Percentiles rank a stretch among this genome's conserved stretches.
phyloP scores from a whole-genome alignment of 1,140 invertebrate species.

The Temnothorax curvispinosus region DNA sequence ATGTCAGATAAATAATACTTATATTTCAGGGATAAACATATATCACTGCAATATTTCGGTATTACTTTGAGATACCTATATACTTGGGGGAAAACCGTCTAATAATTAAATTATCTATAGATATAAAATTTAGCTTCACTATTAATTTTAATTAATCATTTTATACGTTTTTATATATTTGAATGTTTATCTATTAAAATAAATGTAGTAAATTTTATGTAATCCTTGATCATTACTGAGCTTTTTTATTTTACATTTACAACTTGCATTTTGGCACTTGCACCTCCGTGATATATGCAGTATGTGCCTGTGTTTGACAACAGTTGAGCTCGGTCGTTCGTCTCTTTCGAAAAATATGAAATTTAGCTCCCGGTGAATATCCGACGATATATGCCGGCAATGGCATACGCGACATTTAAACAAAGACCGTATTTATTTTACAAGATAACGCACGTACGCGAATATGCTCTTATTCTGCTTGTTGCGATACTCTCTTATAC shows the following conservation, averaged over 20 bases:
- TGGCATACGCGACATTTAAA: neutral
- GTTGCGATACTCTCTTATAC: neutral
- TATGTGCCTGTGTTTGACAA: constrained; percentile 10
- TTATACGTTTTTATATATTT: neutral
- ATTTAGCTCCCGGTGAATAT: constrained; percentile 13
- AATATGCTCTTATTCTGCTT: neutral
- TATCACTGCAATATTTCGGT: neutral
- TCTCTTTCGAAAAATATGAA: constrained; percentile 36
- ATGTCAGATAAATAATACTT: neutral
- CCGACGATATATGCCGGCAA: neutral
- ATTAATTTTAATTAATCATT: neutral
- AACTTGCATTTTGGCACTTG: constrained; percentile 9
- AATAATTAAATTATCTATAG: neutral
- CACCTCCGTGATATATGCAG: neutral
- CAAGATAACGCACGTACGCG: neutral
- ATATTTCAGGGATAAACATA: neutral
- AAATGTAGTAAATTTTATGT: constrained; percentile 5
- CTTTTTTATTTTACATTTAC: neutral
- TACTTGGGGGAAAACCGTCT: neutral
- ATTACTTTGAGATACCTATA: neutral
- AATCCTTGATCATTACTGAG: neutral
- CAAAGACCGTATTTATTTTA: constrained; percentile 47
- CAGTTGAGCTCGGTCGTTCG: constrained; percentile 8
- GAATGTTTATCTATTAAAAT: neutral
- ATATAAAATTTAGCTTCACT: neutral